A percentile compares a stretch with the other conserved stretches of the same genome.
phyloP scores from a whole-genome alignment of 1,140 invertebrate genomes.

The Pygmarrhopalites habei region DNA sequence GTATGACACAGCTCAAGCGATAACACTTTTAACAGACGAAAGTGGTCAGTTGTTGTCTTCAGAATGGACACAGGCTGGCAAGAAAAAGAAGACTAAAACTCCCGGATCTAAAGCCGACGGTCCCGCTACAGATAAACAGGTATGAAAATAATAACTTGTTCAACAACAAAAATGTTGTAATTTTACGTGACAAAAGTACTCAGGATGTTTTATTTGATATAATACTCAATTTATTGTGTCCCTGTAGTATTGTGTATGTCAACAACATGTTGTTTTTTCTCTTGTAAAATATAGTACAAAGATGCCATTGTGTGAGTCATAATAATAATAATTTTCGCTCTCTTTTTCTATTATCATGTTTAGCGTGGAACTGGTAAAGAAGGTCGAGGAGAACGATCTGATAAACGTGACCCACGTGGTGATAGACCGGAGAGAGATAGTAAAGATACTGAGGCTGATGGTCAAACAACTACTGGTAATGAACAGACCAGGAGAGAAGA shows the following conservation, averaged over 20 bases:
- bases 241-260: background rate
- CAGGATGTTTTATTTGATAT: no score
- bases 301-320: no score
- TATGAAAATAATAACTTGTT: no score
- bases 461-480: slow-evolving; percentile 24
- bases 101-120: slow-evolving; percentile 26
- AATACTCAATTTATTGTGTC: background rate
- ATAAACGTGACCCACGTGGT: slow-evolving; percentile 18
- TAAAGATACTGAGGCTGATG: slow-evolving; percentile 38
- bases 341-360: background rate
- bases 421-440: slow-evolving; percentile 21
- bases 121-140: slow-evolving; percentile 24
- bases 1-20: slow-evolving; percentile 57
- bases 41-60: slow-evolving; percentile 31
- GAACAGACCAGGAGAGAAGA: slow-evolving; percentile 14
- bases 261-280: no score
- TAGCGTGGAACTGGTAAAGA: slow-evolving; percentile 16
- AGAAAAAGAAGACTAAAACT: slow-evolving; percentile 35
- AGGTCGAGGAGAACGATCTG: slow-evolving; percentile 17
- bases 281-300: no score
- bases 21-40: slow-evolving; percentile 37
- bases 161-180: background rate
- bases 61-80: slow-evolving; percentile 36
- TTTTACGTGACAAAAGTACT: no score
- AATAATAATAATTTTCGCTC: no score